These are phyloP conservation scores for Melanostoma mellinum DNA, from an alignment of 2,888 invertebrate species.

Conservation along the genomic window DNA sequence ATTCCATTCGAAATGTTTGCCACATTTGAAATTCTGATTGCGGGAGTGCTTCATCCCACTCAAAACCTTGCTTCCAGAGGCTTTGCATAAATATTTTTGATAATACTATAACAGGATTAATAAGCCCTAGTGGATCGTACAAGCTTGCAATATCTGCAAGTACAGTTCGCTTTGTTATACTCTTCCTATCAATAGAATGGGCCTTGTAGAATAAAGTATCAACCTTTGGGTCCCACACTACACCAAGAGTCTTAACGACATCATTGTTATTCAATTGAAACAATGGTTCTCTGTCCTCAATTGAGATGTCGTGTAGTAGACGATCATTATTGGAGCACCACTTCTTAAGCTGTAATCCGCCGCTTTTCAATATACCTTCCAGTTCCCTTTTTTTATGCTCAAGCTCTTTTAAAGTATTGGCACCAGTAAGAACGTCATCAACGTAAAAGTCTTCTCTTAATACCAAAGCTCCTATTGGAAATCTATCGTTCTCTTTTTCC, in stretches of 20 bases:
- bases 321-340: slow-evolving; percentile 4
- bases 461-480: not conserved
- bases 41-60: too few relatives aligned
- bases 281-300: not conserved
- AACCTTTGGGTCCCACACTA: slow-evolving; percentile 9
- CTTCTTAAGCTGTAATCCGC: not conserved
- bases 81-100: too few relatives aligned
- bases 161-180: too few relatives aligned
- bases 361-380: not conserved
- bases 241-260: slow-evolving; percentile 10
- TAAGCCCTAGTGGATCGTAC: too few relatives aligned
- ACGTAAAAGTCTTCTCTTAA: slow-evolving; percentile 12
- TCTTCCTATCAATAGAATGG: too few relatives aligned
- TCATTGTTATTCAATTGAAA: slow-evolving; percentile 11
- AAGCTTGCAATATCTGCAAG: too few relatives aligned
- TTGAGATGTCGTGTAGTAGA: not conserved
- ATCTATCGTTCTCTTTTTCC: slow-evolving; percentile 3
- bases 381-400: not conserved
- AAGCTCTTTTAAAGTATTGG: not conserved
- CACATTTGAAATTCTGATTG: too few relatives aligned
- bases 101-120: too few relatives aligned
- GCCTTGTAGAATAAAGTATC: not conserved
- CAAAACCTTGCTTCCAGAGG: too few relatives aligned
- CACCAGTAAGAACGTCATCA: slow-evolving; percentile 28
- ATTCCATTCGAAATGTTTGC: too few relatives aligned